A percentile compares a stretch with the other conserved stretches of the same genome.
phyloP scores from a whole-genome alignment of 2,113 vertebrate genomes.

The Aphyosemion australe region DNA sequence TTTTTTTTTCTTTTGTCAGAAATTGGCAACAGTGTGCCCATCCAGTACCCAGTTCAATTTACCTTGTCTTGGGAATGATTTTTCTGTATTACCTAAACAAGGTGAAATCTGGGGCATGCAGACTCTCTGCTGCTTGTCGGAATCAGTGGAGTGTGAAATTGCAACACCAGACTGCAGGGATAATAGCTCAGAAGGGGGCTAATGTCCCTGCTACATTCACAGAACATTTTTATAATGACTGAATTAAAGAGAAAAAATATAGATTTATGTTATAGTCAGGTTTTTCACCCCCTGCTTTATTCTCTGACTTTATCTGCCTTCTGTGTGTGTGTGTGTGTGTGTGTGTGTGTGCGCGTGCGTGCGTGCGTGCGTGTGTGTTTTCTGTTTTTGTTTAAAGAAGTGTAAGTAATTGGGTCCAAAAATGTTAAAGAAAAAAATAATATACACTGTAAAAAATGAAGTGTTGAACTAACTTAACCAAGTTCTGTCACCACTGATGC shows the following conservation, averaged over 20 bases:
- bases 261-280: constrained; percentile 69
- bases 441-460: too few relatives aligned
- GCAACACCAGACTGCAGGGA: constrained; percentile 84
- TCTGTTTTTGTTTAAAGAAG: constrained; percentile 41
- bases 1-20: constrained; percentile 31
- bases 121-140: constrained; percentile 80
- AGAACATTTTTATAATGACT: constrained; percentile 86
- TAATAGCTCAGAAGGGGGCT: constrained; percentile 87
- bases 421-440: constrained; percentile 45
- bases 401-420: constrained; percentile 48
- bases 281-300: constrained; percentile 22
- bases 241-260: constrained; percentile 76
- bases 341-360: too few relatives aligned
- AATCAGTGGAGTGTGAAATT: constrained; percentile 86
- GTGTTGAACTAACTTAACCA: too few relatives aligned
- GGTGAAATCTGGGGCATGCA: constrained; percentile 83
- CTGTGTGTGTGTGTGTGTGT: constrained; percentile 11
- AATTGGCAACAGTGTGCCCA: constrained; percentile 48
- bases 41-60: constrained; percentile 68
- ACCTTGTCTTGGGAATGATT: constrained; percentile 72
- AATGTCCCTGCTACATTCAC: constrained; percentile 82
- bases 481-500: too few relatives aligned
- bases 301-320: constrained; percentile 25
- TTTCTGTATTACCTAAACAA: constrained; percentile 83
- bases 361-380: constrained; percentile 33